phyloP scores from a whole-genome alignment of 2,888 invertebrate species.

The Willowsia nigromaculata region DNA sequence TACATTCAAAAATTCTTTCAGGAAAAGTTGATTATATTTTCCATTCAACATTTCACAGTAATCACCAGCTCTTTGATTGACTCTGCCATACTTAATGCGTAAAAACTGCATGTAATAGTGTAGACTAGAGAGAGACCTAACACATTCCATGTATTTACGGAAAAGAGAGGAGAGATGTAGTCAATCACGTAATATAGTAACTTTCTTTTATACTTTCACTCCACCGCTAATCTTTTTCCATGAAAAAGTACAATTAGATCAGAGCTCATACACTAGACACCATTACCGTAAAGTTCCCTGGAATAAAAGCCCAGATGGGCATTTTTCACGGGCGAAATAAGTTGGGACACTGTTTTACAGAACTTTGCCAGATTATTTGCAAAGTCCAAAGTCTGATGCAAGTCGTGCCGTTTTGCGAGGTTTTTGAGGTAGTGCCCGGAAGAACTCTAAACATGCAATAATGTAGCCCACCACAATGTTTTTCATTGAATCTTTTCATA shows the following conservation, averaged over 20 bases:
- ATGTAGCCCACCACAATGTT: background rate
- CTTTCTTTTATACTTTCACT: background rate
- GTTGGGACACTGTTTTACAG: no score
- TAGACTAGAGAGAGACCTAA: no score
- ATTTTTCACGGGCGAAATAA: no score
- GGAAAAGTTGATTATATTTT: background rate
- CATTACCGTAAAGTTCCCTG: background rate
- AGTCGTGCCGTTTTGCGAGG: background rate
- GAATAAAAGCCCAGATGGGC: background rate
- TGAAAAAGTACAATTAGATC: constrained; percentile 20
- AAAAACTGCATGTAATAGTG: no score
- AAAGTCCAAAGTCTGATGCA: no score
- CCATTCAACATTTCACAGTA: background rate
- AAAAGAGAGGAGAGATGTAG: no score
- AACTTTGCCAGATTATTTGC: no score
- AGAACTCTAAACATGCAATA: background rate
- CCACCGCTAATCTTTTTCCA: background rate
- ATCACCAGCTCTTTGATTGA: no score
- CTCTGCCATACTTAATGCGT: background rate
- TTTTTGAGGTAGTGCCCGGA: background rate
- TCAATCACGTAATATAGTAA: background rate
- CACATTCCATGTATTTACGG: no score
- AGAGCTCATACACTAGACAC: background rate
- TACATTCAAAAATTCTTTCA: background rate
- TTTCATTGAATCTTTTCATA: background rate